phyloP scores from a whole-genome alignment of 2,888 invertebrate species.

The Biston stratarius region DNA sequence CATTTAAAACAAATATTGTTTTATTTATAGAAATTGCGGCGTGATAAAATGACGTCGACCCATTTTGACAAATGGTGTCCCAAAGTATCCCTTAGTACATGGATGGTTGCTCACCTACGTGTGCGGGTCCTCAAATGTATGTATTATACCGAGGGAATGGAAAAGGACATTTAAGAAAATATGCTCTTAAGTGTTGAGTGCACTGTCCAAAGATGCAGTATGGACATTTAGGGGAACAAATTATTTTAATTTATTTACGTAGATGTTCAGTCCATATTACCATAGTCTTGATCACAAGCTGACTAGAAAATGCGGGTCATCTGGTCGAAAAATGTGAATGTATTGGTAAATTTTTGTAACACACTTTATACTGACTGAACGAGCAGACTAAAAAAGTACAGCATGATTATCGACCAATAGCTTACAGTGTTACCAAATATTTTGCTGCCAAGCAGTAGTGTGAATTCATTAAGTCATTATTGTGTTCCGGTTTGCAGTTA shows the following conservation, averaged over 20 bases:
- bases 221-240: neutral
- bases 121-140: constrained; percentile 52
- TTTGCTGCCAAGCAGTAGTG: no score
- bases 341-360: no score
- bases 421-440: no score
- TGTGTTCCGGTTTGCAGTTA: no score
- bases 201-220: constrained; percentile 20
- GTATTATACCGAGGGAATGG: constrained; percentile 54
- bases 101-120: constrained; percentile 48
- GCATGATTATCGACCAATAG: no score
- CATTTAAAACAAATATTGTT: neutral
- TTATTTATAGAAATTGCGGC: neutral
- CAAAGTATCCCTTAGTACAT: constrained; percentile 28
- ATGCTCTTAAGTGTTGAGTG: constrained; percentile 47
- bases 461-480: no score
- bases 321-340: no score
- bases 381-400: no score
- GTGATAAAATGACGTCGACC: constrained; percentile 23
- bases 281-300: no score
- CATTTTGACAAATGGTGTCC: constrained; percentile 34
- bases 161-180: constrained; percentile 50
- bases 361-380: no score
- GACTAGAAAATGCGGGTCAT: no score
- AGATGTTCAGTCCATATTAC: no score
- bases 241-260: neutral